Conservation (phyloP, 2,797 vertebrate genomes). For the Poeciliopsis infans region DNA sequence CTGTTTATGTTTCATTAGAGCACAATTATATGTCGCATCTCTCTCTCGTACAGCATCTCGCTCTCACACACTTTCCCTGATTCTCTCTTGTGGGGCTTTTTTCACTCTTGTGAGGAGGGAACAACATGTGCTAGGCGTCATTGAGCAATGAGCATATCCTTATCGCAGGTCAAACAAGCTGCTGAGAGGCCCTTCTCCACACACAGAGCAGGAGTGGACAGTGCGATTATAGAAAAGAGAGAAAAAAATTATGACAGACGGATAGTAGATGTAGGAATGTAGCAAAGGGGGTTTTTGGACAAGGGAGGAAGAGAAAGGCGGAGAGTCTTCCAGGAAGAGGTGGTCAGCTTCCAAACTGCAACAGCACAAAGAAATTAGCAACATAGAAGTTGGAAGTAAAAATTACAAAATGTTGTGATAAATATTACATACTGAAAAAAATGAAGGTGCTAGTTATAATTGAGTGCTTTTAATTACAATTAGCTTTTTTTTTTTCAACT, state of each 20-base stretch:
- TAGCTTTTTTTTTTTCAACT: neutral
- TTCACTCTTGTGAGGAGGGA: conserved; percentile 25
- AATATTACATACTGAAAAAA: neutral
- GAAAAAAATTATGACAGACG: conserved; percentile 24
- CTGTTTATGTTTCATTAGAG: conserved; percentile 78
- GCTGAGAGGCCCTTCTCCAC: conserved; percentile 54
- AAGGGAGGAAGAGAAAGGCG: conserved; percentile 33
- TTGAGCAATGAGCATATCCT: conserved; percentile 48
- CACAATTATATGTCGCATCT: conserved; percentile 77
- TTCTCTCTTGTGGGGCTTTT: conserved; percentile 27
- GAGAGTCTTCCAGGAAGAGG: conserved; percentile 61
- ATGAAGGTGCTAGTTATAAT: neutral
- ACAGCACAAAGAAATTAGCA: conserved; percentile 44
- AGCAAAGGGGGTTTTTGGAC: conserved; percentile 20
- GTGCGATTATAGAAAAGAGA: conserved; percentile 14
- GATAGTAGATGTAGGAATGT: conserved; percentile 47
- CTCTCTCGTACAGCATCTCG: conserved; percentile 47
- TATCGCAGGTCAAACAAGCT: conserved; percentile 66
- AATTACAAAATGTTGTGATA: conserved; percentile 20
- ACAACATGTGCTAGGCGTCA: conserved; percentile 42
- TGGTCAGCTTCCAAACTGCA: conserved; percentile 37
- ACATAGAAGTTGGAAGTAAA: conserved; percentile 10
- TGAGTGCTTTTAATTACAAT: neutral
- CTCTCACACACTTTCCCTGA: conserved; percentile 48
- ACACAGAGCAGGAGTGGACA: conserved; percentile 25